Evolutionary conservation across 64 coral and sea anemone species (phyloP).

Genomic region (Dendrophyllia cribrosa): DNA sequence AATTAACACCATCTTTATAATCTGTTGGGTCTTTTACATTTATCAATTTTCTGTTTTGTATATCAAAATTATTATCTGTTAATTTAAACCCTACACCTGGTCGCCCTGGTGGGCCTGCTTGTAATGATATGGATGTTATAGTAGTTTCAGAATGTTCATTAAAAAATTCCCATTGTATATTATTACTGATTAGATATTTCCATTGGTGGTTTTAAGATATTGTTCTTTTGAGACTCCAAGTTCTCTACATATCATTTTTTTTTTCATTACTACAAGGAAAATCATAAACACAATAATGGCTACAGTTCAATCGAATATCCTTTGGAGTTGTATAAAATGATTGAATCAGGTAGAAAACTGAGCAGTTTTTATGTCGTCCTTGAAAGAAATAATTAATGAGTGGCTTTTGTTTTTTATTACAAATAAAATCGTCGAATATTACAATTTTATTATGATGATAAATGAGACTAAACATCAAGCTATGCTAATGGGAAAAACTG

Average conservation of each 20-base stretch:
- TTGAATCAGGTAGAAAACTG: not conserved
- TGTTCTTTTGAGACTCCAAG: conserved; percentile 5
- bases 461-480: no score
- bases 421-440: no score
- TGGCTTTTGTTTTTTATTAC: not conserved
- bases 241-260: not conserved
- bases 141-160: not conserved
- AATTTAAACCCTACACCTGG: not conserved
- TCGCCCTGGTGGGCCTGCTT: not conserved
- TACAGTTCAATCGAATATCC: not conserved
- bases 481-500: no score
- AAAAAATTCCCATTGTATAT: not conserved
- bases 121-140: not conserved
- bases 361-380: not conserved
- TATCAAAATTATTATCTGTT: not conserved
- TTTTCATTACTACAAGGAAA: not conserved
- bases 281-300: not conserved
- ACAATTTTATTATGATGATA: no score
- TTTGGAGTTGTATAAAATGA: not conserved
- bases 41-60: not conserved
- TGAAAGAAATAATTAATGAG: not conserved
- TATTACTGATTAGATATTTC: not conserved
- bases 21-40: not conserved
- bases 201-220: not conserved
- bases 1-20: no score